Percentiles rank a stretch among this genome's conserved stretches.
phyloP scores from a whole-genome alignment of 2,113 vertebrate species.

The Micronisus gabar region DNA sequence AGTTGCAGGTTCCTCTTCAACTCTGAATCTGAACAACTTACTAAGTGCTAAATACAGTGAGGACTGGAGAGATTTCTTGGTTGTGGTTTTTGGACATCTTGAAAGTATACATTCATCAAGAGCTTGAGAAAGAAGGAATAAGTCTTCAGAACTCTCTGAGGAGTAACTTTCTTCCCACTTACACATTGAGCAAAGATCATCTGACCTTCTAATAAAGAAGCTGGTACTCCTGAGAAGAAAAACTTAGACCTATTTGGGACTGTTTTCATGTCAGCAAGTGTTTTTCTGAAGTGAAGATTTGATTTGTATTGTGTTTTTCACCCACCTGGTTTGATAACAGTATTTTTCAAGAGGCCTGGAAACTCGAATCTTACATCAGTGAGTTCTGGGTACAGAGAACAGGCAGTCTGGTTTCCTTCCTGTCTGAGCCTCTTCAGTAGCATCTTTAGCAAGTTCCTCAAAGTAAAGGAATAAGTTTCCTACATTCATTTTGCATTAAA shows the following conservation, averaged over 20 bases:
- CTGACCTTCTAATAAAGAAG: neutral
- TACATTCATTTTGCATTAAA: neutral
- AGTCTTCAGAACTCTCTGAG: neutral
- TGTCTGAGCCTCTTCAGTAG: neutral
- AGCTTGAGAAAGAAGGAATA: neutral
- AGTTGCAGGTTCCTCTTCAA: neutral
- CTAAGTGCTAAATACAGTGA: neutral
- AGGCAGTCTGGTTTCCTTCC: neutral
- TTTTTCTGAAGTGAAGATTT: neutral
- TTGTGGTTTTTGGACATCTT: neutral
- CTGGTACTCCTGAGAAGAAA: neutral
- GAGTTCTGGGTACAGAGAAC: neutral
- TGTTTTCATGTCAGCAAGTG: neutral
- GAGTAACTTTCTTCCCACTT: neutral
- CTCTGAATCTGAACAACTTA: neutral
- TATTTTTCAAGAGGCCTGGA: neutral
- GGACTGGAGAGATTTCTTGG: neutral
- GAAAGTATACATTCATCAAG: neutral
- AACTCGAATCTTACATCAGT: neutral
- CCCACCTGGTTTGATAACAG: neutral
- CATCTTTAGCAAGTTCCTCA: neutral
- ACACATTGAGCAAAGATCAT: neutral
- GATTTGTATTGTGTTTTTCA: neutral
- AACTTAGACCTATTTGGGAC: neutral
- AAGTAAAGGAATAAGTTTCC: neutral